phyloP scores from a whole-genome alignment of 2,888 invertebrate genomes.

The Ferdinandea cuprea region DNA sequence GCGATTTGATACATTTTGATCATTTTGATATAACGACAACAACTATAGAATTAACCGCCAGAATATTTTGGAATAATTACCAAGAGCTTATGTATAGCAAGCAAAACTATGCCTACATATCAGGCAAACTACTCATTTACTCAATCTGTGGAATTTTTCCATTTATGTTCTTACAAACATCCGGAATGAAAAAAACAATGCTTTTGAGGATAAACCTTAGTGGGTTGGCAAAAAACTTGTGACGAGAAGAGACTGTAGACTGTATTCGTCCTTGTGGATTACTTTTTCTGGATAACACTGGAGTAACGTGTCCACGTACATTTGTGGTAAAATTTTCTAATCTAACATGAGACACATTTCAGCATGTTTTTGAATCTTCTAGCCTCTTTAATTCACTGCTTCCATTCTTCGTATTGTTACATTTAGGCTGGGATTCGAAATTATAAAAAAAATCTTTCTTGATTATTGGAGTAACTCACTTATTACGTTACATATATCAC shows the following conservation, averaged over 20 bases:
- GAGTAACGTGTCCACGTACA: constrained; percentile 64
- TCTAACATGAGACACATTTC: constrained; percentile 46
- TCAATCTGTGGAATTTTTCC: constrained; percentile 71
- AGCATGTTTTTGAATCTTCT: constrained; percentile 61
- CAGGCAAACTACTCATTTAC: constrained; percentile 73
- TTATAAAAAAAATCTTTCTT: too few relatives aligned
- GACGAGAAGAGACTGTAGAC: constrained; percentile 59
- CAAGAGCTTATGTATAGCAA: constrained; percentile 65
- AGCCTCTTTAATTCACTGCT: constrained; percentile 42
- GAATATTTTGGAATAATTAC: constrained; percentile 72
- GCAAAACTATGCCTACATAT: constrained; percentile 48
- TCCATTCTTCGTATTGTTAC: background rate
- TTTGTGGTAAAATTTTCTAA: constrained; percentile 59
- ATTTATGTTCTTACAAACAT: constrained; percentile 70
- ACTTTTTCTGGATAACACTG: constrained; percentile 60
- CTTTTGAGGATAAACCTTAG: constrained; percentile 65
- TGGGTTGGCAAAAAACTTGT: constrained; percentile 59
- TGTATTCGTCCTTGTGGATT: constrained; percentile 64
- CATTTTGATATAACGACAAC: constrained; percentile 34
- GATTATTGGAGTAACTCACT: too few relatives aligned
- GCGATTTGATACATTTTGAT: constrained; percentile 21
- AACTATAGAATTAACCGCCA: constrained; percentile 58
- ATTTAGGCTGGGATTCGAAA: too few relatives aligned
- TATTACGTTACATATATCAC: too few relatives aligned
- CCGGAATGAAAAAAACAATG: constrained; percentile 73